Evolutionary conservation across 2,113 vertebrate genomes (phyloP), one percentile per base, ranked within the genome.

Genomic region (Sclerurus mexicanus): DNA sequence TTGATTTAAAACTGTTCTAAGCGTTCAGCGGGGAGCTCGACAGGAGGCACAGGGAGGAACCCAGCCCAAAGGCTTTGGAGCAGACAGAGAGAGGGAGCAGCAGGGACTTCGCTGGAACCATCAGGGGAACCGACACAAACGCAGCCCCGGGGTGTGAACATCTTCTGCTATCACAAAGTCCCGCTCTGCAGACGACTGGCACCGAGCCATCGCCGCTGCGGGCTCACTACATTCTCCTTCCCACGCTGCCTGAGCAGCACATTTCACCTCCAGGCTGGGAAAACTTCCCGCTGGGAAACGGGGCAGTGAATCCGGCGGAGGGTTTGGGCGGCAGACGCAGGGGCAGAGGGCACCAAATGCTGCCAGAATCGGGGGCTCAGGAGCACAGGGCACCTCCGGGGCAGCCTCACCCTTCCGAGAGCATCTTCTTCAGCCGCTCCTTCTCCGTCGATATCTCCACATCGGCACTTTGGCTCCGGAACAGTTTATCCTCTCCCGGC

Each of bases 341-440:
- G 46, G 56, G 21, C 17, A 30, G 52, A 28, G 46, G 2, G 35
- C 20, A 19, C 7, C 58, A 68, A 39, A 66, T 15, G n/a, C 55
- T 44, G 50, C 17, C 46, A 33, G 39, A 8, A 58, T 0, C 25
- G 39, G 19, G 7, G 44, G 23, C 3, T 8, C 6, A 35, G 72
- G 46, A 30, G 33, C 37, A 69, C 39, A 33, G 50, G 44, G 52
- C 23, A 4, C 23, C 33, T 14, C 40, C 2, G 27, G 2, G 15
- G 40, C 68, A 66, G 60, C 67, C 96, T 98, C 95, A 98, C 99
- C 99, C 99, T 96, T 99, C 99, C 0, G 99, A 99, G 13, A 99
- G 98, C 99, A 99, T 99, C 98, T 99, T 99, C 97, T 99, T 99
- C 46, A 99, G 98, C 52, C 99, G 96, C 95, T 99, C 99, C 75